A percentile compares a stretch with the other conserved stretches of the same genome.
phyloP scores from a whole-genome alignment of 2,888 invertebrate species.

The Beris morrisii region DNA sequence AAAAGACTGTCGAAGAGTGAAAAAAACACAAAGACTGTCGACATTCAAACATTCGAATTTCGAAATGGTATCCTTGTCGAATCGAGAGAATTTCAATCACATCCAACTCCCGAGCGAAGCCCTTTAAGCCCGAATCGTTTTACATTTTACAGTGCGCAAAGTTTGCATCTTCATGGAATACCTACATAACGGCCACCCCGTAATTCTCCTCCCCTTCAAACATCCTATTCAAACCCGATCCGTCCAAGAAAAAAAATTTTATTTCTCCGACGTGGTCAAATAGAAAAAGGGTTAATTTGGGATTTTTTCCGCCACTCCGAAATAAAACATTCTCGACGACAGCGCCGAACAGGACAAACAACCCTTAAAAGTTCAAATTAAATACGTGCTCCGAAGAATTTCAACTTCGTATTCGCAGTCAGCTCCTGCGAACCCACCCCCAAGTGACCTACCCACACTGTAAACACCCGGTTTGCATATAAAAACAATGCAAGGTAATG shows the following conservation, averaged over 20 bases:
- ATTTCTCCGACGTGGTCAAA: slow-evolving; percentile 39
- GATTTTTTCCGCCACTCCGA: slow-evolving; percentile 16
- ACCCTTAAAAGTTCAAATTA: slow-evolving; percentile 30
- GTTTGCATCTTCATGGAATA: too few relatives aligned
- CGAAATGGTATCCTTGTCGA: too few relatives aligned
- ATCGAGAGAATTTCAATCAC: too few relatives aligned
- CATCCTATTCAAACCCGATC: not conserved
- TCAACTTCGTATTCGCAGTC: slow-evolving; percentile 2
- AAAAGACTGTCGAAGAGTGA: too few relatives aligned
- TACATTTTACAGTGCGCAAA: too few relatives aligned
- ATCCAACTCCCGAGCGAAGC: too few relatives aligned
- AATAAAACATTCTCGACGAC: slow-evolving; percentile 26
- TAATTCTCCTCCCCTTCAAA: too few relatives aligned
- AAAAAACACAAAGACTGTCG: too few relatives aligned
- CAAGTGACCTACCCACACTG: not conserved
- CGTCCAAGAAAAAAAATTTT: slow-evolving; percentile 29
- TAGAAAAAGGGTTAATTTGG: slow-evolving; percentile 29
- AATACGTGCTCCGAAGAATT: slow-evolving; percentile 25
- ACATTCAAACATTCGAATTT: too few relatives aligned
- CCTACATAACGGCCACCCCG: too few relatives aligned
- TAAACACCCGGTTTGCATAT: slow-evolving; percentile 13
- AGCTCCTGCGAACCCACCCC: not conserved
- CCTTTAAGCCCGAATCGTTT: too few relatives aligned
- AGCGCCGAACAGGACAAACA: slow-evolving; percentile 22
- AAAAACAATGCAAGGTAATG: slow-evolving; percentile 1